Base-by-base conservation (phyloP, 1,140 invertebrate genomes). In the Potamilus streckersoni region DNA sequence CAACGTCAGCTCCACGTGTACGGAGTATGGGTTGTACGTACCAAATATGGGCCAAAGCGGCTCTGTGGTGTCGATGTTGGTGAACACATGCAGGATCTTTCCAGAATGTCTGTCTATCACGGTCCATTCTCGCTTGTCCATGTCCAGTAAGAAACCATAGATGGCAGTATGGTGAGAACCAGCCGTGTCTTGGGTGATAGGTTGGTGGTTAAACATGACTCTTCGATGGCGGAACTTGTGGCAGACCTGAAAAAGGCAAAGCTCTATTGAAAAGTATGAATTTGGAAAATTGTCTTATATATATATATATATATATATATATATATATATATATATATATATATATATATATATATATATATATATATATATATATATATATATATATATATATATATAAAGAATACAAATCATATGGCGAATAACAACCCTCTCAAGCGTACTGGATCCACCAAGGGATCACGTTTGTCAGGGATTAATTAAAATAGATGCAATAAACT, bases 1-100 rank as follows among this genome's bases (percentile, higher is more conserved):
- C 16, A 81, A 74, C 31, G 77, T 72, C 57, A 81, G 72, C 57
- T 81, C 80, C 23, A 81, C 80, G 56, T 79, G 80, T 2, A 78
- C 80, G n/a, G 76, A 79, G 59, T 79, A 81, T 8, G 80, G 80
- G 20, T 81, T 81, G 71, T 81, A 81, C 20, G 80, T 81, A 17
- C 80, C 80, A 71, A 81, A 81, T 58, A 81, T 74, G 0, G 80
- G 80, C 80, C 80, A 81, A 2, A 81, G 68, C 11, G 80, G 80
- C 57, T 81, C 80, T 31, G 76, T 76, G 31, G 74, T 76, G 60
- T 81, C 80, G 23, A 81, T 69, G 59, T 79, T 79, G 20, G 56
- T 64, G 69, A 81, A 81, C 8, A 49, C 73, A 31, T 76, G 79
- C 57, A 81, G 60, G 23, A 71, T 57, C 55, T 79, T 79, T 55